Percentiles rank a stretch among this genome's conserved stretches.
These are phyloP conservation scores for Emys orbicularis DNA, from an alignment of 2,797 vertebrate genomes.

Conservation along the genomic window DNA sequence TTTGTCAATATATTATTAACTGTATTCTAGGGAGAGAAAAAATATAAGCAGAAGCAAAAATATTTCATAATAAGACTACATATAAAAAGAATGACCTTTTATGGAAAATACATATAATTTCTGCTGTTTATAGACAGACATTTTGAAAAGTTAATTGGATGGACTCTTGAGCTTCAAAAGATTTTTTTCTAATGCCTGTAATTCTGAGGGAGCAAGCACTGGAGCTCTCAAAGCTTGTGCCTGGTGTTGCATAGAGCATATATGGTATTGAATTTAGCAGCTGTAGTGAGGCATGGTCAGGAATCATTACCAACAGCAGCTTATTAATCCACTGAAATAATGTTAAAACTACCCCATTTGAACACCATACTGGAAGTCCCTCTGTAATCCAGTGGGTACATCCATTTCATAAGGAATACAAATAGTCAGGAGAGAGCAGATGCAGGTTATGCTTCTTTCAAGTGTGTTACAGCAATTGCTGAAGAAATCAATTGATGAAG, in stretches of 20 bases:
- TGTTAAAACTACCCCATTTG: background rate
- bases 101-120: background rate
- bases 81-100: background rate
- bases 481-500: background rate
- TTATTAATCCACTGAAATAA: too few species aligned
- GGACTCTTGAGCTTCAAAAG: background rate
- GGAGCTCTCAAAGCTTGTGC: background rate
- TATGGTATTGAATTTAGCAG: too few species aligned
- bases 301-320: too few species aligned
- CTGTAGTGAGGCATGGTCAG: too few species aligned
- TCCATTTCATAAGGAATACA: background rate
- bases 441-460: too few species aligned
- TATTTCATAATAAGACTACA: background rate
- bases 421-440: too few species aligned
- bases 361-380: background rate
- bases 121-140: too few species aligned
- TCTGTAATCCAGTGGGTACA: background rate
- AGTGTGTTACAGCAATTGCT: too few species aligned
- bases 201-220: background rate
- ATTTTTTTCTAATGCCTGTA: background rate
- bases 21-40: too few species aligned
- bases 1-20: too few species aligned
- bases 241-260: background rate
- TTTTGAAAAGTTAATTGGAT: background rate
- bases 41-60: too few species aligned